Evolutionary conservation across 2,888 invertebrate species (phyloP).

Genomic region (Apodemia zela): DNA sequence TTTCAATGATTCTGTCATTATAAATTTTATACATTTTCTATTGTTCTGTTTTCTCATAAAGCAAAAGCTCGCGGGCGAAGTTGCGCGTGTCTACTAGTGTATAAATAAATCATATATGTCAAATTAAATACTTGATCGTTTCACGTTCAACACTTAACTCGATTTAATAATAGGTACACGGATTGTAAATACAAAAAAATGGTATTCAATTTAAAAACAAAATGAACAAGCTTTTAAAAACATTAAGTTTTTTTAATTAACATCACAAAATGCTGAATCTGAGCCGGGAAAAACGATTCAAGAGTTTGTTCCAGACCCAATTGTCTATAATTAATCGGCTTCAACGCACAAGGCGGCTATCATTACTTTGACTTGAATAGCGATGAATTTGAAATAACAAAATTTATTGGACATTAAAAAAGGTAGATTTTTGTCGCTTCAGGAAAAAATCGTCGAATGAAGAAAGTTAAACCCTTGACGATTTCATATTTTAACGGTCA

Average conservation of each 20-base stretch:
- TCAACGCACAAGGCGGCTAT: conserved; percentile 5
- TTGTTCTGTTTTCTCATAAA: too few species aligned
- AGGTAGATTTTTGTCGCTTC: neutral
- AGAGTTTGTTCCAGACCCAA: conserved; percentile 4
- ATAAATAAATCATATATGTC: too few species aligned
- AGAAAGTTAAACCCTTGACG: too few species aligned
- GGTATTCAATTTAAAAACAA: neutral
- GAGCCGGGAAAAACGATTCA: neutral
- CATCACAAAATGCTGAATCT: neutral
- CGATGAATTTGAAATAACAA: conserved; percentile 1
- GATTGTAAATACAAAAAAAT: neutral
- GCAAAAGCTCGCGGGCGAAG: too few species aligned
- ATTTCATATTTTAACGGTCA: too few species aligned
- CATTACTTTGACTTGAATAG: conserved; percentile 13
- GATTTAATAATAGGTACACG: too few species aligned
- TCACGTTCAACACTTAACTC: too few species aligned
- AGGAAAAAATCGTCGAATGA: too few species aligned
- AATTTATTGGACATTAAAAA: neutral
- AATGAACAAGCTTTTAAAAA: neutral
- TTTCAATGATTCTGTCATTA: too few species aligned
- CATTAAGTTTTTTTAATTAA: neutral
- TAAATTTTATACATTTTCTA: too few species aligned
- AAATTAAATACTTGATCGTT: too few species aligned
- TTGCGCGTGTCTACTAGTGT: too few species aligned
- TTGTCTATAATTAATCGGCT: conserved; percentile 11